These are phyloP conservation scores for Xestobium rufovillosum DNA, from an alignment of 2,888 invertebrate genomes.

Conservation along the genomic window DNA sequence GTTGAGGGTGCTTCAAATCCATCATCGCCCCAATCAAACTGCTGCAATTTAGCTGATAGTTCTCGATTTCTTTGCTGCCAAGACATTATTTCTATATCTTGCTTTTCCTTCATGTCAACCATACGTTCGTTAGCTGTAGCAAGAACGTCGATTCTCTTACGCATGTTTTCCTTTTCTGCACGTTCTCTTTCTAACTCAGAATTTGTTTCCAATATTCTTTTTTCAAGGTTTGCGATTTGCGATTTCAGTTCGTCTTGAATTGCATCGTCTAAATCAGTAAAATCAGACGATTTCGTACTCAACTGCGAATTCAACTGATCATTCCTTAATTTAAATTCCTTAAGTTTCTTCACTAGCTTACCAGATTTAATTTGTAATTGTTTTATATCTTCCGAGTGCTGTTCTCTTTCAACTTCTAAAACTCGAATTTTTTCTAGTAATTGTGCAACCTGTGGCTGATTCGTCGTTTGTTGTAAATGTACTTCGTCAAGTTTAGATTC, in stretches of 20 bases:
- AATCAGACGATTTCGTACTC: conserved; percentile 36
- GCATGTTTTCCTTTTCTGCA: conserved; percentile 59
- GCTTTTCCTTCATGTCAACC: conserved; percentile 72
- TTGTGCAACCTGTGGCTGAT: conserved; percentile 32
- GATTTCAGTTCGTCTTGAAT: conserved; percentile 73
- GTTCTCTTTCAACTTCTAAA: conserved; percentile 51
- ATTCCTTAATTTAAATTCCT: conserved; percentile 67
- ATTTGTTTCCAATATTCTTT: conserved; percentile 52
- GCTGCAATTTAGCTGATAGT: conserved; percentile 56
- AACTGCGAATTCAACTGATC: conserved; percentile 46
- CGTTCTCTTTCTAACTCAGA: conserved; percentile 53
- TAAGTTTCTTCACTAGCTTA: conserved; percentile 76
- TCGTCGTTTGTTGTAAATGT: conserved; percentile 35
- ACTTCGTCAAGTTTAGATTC: conserved; percentile 47
- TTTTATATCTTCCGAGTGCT: conserved; percentile 55
- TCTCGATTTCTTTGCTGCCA: conserved; percentile 67
- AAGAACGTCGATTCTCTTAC: conserved; percentile 66
- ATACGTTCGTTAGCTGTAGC: conserved; percentile 69
- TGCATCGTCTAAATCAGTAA: conserved; percentile 63
- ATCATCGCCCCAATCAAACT: conserved; percentile 47
- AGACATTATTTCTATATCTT: conserved; percentile 67
- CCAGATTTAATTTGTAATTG: conserved; percentile 62
- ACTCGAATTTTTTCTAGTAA: conserved; percentile 53
- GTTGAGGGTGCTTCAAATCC: conserved; percentile 22
- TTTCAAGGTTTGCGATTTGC: conserved; percentile 60